Evolutionary conservation across 1,140 invertebrate species (phyloP).

Genomic region (Zaprionus tsacasi): DNA sequence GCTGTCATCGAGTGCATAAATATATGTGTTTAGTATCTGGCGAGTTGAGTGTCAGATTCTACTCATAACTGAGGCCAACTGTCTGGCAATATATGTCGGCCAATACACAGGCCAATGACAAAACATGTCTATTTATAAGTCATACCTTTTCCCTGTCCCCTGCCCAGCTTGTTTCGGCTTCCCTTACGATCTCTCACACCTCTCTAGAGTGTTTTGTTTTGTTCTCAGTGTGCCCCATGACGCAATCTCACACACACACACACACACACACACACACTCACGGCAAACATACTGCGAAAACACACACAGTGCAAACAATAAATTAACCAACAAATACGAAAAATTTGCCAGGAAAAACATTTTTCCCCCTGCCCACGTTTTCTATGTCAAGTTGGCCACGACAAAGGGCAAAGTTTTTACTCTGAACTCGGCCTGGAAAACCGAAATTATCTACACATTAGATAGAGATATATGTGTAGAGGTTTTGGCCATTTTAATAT

Average conservation of each 20-base stretch:
- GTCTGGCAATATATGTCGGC: slow-evolving; percentile 56
- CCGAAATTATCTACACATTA: slow-evolving; percentile 37
- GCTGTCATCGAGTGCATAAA: slow-evolving; percentile 7
- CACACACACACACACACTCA: background rate
- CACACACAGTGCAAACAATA: slow-evolving; percentile 74
- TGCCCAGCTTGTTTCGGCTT: background rate
- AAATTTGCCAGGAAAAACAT: slow-evolving; percentile 59
- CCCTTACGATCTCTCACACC: slow-evolving; percentile 39
- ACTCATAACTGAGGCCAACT: slow-evolving; percentile 22
- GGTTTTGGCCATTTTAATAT: slow-evolving; percentile 58
- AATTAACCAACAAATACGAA: slow-evolving; percentile 72
- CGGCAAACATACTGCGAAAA: slow-evolving; percentile 30
- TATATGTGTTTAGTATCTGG: background rate
- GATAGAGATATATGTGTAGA: slow-evolving; percentile 12
- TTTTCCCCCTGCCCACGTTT: too few relatives aligned
- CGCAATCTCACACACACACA: slow-evolving; percentile 49
- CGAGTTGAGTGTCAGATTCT: slow-evolving; percentile 11
- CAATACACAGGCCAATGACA: slow-evolving; percentile 56
- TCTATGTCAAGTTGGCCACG: slow-evolving; percentile 4
- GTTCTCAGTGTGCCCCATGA: slow-evolving; percentile 47
- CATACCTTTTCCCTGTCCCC: background rate
- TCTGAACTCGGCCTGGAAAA: slow-evolving; percentile 25
- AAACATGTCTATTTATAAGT: slow-evolving; percentile 71
- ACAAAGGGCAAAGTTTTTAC: slow-evolving; percentile 18
- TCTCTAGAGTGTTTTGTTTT: slow-evolving; percentile 32